Percentiles rank a stretch among this genome's conserved stretches.
These are phyloP conservation scores for Psittacus erithacus DNA, from an alignment of 2,113 vertebrate genomes.

Conservation along the genomic window DNA sequence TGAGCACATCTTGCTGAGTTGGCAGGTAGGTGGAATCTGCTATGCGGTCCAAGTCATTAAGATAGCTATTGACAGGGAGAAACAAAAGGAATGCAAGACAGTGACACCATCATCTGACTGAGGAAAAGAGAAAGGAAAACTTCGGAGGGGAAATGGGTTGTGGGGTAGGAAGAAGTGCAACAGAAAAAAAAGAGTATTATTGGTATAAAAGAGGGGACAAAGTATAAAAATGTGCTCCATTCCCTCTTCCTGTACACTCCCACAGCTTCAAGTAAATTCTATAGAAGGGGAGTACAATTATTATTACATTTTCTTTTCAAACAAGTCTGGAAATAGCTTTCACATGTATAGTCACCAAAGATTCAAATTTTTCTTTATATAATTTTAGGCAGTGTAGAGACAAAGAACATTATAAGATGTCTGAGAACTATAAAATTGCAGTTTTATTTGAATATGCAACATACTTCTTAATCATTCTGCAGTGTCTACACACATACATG, in stretches of 20 bases:
- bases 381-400: neutral
- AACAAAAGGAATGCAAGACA: slow-evolving; percentile 70
- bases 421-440: neutral
- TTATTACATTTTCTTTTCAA: neutral
- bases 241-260: neutral
- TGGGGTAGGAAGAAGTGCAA: neutral
- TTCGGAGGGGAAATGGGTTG: neutral
- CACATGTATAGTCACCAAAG: neutral
- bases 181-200: neutral
- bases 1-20: slow-evolving; percentile 84
- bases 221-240: neutral
- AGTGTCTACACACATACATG: neutral
- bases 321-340: neutral
- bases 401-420: neutral
- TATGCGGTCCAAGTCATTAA: slow-evolving; percentile 86
- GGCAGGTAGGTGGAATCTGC: slow-evolving; percentile 81
- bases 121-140: slow-evolving; percentile 20
- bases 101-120: slow-evolving; percentile 32
- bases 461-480: neutral
- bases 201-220: neutral
- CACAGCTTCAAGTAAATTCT: neutral
- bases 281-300: neutral
- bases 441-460: neutral
- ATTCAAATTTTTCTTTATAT: neutral
- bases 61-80: slow-evolving; percentile 78